A percentile compares a stretch with the other conserved stretches of the same genome.
Conservation (phyloP, 2,888 invertebrate genomes). For the Nycteola revayana region DNA sequence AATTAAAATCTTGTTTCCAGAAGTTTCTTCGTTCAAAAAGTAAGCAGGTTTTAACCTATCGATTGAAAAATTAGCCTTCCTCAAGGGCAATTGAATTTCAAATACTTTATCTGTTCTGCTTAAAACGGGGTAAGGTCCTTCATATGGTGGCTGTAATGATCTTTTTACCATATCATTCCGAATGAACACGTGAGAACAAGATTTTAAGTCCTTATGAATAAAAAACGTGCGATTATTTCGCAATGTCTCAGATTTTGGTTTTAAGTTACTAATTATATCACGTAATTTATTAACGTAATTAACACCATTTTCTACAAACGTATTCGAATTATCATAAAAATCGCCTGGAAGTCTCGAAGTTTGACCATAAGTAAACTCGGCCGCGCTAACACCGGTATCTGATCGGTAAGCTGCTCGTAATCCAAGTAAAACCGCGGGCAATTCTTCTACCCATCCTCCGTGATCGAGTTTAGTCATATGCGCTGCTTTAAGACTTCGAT, state of each 20-base stretch:
- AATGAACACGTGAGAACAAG: slow-evolving; percentile 13
- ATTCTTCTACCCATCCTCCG: slow-evolving; percentile 8
- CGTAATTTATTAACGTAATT: slow-evolving; percentile 1
- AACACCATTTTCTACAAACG: too few species aligned
- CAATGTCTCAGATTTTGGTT: background rate
- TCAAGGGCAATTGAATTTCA: slow-evolving; percentile 7
- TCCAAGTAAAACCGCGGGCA: slow-evolving; percentile 11
- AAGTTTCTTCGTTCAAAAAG: too few species aligned
- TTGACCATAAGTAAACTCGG: slow-evolving; percentile 10
- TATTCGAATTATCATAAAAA: slow-evolving; percentile 3
- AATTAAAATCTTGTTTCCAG: too few species aligned
- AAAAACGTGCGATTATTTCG: slow-evolving; percentile 2
- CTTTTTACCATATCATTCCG: slow-evolving; percentile 10
- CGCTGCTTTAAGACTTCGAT: slow-evolving; percentile 6
- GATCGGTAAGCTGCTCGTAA: slow-evolving; percentile 7
- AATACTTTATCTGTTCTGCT: slow-evolving; percentile 6
- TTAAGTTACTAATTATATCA: background rate
- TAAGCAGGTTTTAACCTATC: slow-evolving; percentile 14
- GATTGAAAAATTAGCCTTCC: slow-evolving; percentile 3
- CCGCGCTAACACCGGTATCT: slow-evolving; percentile 9
- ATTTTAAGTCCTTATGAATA: slow-evolving; percentile 7
- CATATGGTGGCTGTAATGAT: slow-evolving; percentile 8
- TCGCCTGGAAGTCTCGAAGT: slow-evolving; percentile 9
- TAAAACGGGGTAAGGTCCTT: slow-evolving; percentile 10
- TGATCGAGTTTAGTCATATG: background rate